Percentiles rank a stretch among this genome's conserved stretches.
These are phyloP conservation scores for Xanthorhoe spadicearia DNA, from an alignment of 2,888 invertebrate genomes.

Conservation along the genomic window DNA sequence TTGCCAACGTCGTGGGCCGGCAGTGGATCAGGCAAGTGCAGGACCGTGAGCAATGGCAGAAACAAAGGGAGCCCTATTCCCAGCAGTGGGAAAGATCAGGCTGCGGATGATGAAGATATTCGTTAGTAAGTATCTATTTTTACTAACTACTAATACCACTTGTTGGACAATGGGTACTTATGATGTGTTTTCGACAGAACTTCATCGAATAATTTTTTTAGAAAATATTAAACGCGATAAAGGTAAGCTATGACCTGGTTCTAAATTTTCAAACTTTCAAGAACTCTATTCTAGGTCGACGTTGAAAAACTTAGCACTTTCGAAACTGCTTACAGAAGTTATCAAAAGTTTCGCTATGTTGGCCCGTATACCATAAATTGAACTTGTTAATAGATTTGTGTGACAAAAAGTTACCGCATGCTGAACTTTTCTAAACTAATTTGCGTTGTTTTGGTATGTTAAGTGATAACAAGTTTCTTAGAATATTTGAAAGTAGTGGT, in stretches of 20 bases:
- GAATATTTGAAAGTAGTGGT: not conserved
- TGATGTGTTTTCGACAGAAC: too few relatives aligned
- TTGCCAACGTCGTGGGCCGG: too few relatives aligned
- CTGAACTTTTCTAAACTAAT: conserved; percentile 25
- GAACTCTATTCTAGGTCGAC: conserved; percentile 21
- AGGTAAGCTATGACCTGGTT: conserved; percentile 1
- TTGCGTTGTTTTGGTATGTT: conserved; percentile 20
- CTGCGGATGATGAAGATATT: too few relatives aligned
- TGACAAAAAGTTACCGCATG: conserved; percentile 43
- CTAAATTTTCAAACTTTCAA: conserved; percentile 17
- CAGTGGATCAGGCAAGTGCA: too few relatives aligned
- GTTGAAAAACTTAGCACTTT: conserved; percentile 36
- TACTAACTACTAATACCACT: too few relatives aligned
- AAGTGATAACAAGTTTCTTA: conserved; percentile 16
- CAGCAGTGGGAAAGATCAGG: too few relatives aligned
- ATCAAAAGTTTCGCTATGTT: conserved; percentile 38
- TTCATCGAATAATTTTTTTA: too few relatives aligned
- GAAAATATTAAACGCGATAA: too few relatives aligned
- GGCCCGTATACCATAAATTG: conserved; percentile 42
- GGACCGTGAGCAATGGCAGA: too few relatives aligned
- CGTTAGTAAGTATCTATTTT: too few relatives aligned
- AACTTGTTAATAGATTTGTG: conserved; percentile 48
- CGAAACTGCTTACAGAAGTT: conserved; percentile 32
- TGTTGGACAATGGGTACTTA: too few relatives aligned
- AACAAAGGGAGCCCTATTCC: too few relatives aligned